Base-by-base conservation (phyloP, 2,113 vertebrate genomes). In the Chamaea fasciata region DNA sequence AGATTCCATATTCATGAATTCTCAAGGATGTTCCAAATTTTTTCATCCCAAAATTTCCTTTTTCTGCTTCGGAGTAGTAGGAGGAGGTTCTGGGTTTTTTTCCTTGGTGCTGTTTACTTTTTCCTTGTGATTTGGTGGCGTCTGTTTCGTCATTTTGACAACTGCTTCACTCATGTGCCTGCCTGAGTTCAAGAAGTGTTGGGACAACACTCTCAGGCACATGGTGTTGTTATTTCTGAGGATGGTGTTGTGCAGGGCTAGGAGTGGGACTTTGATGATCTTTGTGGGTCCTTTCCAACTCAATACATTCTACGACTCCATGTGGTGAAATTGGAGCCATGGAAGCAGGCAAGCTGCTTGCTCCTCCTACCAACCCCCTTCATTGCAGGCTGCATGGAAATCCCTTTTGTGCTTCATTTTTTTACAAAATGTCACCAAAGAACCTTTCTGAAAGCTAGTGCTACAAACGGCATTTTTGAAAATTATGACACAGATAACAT, bases 331-430 rank as follows among this genome's bases (percentile, higher is more conserved):
- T 14, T 1, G 1, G 23, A 83, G 42, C 14, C 19, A 47, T 33
- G 13, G 46, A 81, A 81, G 42, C 37, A 82, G 60, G 26, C 41
- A 64, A 87, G 37, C 62, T 37, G 47, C 47, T 49, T 2, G 1
- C 7, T 67, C 15, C 22, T 53, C 4, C 10, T 67, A 7, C 2
- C 20, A n/a, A 0, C 4, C 4, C 10, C 2, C 15, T 6, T 13
- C 3, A 1, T 7, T 68, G n/a, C 53, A 67, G 24, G 33, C 46
- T 77, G 39, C 46, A 41, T 10, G 21, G 37, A 79, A 87, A 42
- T 57, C 10, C 63, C 68, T 50, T 14, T 44, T 50, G 16, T 41
- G 24, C 18, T 83, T 93, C 5, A 41, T 78, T 73, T 85, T 15
- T 62, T 82, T 33, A 53, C 22, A 60, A 56, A 79, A 82, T 41